Evolutionary conservation across 53 echinoderm and acorn worm genomes (phyloP).

Genomic region (Pentamera pediparva): DNA sequence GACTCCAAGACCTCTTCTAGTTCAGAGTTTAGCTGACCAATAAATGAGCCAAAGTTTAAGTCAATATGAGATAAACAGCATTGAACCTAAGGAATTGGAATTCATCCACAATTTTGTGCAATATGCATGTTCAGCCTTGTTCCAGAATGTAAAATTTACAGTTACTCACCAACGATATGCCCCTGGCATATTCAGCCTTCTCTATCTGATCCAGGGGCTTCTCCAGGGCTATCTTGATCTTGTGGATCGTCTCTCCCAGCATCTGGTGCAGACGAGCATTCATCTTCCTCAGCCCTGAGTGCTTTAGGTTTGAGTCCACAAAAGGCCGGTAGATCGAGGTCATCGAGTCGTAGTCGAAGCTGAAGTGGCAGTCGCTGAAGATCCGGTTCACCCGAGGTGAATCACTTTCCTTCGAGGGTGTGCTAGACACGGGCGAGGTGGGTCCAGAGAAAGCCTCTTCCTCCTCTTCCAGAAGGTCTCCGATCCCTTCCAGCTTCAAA

Average conservation of each 20-base stretch:
- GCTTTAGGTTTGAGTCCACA: constrained; percentile 90
- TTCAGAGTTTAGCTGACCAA: too few relatives aligned
- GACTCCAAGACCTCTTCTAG: too few relatives aligned
- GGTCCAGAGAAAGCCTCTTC: background rate
- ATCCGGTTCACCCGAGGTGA: constrained; percentile 75
- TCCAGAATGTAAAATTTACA: too few relatives aligned
- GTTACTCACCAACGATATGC: constrained; percentile 27
- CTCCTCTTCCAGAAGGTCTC: constrained; percentile 22
- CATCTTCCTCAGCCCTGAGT: constrained; percentile 76
- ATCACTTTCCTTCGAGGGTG: constrained; percentile 48
- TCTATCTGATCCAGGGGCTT: constrained; percentile 24
- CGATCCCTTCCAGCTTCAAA: background rate
- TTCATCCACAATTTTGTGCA: too few relatives aligned
- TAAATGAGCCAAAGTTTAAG: too few relatives aligned
- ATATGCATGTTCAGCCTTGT: too few relatives aligned
- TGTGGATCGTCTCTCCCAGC: constrained; percentile 65
- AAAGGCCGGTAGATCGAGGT: constrained; percentile 91
- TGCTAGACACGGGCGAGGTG: constrained; percentile 34
- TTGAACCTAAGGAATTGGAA: too few relatives aligned
- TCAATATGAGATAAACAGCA: too few relatives aligned
- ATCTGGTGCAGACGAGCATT: constrained; percentile 65
- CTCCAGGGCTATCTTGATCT: constrained; percentile 42
- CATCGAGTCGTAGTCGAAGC: constrained; percentile 81
- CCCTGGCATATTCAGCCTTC: background rate
- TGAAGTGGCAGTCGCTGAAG: constrained; percentile 91